A percentile compares a stretch with the other conserved stretches of the same genome.
These are phyloP conservation scores for Crocuta crocuta DNA, from an alignment of 2,113 vertebrate species.

Conservation along the genomic window DNA sequence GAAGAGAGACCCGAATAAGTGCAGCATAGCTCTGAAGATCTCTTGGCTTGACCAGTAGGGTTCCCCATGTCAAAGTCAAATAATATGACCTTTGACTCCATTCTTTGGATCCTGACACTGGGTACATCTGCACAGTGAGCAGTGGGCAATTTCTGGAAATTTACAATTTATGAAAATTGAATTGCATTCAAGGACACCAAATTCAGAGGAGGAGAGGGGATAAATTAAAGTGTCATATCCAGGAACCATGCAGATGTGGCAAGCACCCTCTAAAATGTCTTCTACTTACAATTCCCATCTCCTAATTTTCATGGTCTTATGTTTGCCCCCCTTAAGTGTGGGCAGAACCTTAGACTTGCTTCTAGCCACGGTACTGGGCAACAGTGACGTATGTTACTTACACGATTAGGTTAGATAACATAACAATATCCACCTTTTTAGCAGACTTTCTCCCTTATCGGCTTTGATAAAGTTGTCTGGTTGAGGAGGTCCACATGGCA, in stretches of 20 bases:
- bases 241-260: background rate
- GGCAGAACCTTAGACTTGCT: background rate
- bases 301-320: background rate
- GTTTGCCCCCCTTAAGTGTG: background rate
- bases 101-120: background rate
- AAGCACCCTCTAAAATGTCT: background rate
- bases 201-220: background rate
- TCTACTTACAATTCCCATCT: background rate
- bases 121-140: background rate
- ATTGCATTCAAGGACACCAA: background rate
- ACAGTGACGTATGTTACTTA: background rate
- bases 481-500: fast-evolving
- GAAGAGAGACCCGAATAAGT: background rate
- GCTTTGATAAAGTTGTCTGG: background rate
- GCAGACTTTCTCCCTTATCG: background rate
- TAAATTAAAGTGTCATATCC: background rate
- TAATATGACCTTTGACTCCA: background rate
- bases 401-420: background rate
- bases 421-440: background rate
- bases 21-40: background rate
- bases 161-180: background rate
- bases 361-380: background rate
- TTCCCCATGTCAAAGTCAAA: background rate
- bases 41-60: fast-evolving
- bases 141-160: background rate